phyloP scores from a whole-genome alignment of 2,888 invertebrate genomes.

The Argyra leucocephala region DNA sequence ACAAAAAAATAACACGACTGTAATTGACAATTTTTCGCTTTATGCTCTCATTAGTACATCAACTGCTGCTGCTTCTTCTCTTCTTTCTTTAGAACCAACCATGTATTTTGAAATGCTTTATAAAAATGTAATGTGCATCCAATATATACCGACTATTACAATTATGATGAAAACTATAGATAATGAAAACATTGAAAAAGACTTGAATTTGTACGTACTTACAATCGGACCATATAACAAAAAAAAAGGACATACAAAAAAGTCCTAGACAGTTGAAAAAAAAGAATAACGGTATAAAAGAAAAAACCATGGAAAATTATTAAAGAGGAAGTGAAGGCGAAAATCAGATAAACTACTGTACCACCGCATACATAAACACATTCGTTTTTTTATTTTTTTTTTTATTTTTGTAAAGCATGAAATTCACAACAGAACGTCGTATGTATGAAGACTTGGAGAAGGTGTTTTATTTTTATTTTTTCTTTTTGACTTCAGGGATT shows the following conservation, averaged over 20 bases:
- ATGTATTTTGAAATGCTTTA: no score
- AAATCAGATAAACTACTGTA: not conserved
- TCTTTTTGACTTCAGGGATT: not conserved
- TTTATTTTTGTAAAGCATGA: not conserved
- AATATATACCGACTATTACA: not conserved
- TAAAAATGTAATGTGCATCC: no score
- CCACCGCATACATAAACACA: not conserved
- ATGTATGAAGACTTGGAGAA: not conserved
- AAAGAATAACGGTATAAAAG: not conserved
- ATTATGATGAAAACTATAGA: not conserved
- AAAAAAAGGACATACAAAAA: not conserved
- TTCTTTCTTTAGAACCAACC: not conserved
- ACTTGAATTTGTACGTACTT: no score
- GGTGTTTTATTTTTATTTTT: not conserved
- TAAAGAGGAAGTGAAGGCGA: not conserved
- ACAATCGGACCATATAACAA: no score
- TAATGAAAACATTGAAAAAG: no score
- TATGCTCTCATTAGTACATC: conserved; percentile 6
- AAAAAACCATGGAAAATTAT: not conserved
- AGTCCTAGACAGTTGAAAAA: not conserved
- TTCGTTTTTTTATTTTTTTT: no score
- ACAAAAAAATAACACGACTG: not conserved
- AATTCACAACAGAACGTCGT: not conserved
- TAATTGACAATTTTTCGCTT: conserved; percentile 6
- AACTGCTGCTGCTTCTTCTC: not conserved